phyloP scores from a whole-genome alignment of 2,113 vertebrate genomes.

The Tachysurus fulvidraco region DNA sequence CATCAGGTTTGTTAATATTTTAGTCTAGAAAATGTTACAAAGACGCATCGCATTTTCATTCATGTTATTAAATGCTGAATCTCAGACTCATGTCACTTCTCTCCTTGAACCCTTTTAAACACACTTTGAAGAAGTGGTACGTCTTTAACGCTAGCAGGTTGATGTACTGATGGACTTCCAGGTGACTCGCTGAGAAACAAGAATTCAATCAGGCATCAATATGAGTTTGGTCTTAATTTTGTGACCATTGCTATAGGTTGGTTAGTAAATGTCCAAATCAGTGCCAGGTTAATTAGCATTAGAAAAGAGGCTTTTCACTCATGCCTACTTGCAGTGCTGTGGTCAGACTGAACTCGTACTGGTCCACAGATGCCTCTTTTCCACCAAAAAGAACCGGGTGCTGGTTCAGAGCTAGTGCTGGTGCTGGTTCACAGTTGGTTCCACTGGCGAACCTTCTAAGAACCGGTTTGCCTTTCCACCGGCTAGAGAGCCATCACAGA shows the following conservation, averaged over 20 bases:
- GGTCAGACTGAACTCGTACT: slow-evolving; percentile 9
- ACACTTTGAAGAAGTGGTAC: background rate
- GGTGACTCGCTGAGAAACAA: background rate
- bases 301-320: background rate
- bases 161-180: background rate
- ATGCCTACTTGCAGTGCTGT: background rate
- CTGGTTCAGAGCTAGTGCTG: too few relatives aligned
- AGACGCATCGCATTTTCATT: background rate
- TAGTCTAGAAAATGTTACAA: background rate
- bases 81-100: background rate
- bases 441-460: too few relatives aligned
- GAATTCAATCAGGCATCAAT: background rate
- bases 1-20: background rate
- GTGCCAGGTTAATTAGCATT: background rate
- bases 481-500: too few relatives aligned
- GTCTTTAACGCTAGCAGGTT: too few relatives aligned
- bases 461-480: too few relatives aligned
- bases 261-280: too few relatives aligned
- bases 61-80: background rate
- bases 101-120: background rate
- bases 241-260: background rate
- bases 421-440: too few relatives aligned
- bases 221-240: background rate
- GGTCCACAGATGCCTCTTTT: too few relatives aligned
- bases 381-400: too few relatives aligned